A percentile compares a stretch with the other conserved stretches of the same genome.
Evolutionary conservation across 1,140 invertebrate genomes (phyloP).

Genomic region (Trachymyrmex septentrionalis): DNA sequence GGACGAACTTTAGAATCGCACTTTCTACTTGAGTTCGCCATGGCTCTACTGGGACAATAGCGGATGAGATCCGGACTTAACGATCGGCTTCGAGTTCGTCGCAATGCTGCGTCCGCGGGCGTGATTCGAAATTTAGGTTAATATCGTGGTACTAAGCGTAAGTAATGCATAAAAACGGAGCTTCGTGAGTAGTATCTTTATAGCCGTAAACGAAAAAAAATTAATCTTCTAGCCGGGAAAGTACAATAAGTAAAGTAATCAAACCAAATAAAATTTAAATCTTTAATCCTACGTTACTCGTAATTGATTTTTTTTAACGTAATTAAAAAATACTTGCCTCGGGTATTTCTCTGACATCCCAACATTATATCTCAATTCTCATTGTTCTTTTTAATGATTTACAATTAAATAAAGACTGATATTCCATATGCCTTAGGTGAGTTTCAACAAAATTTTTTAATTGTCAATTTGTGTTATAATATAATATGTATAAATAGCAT

Average conservation of each 20-base stretch:
- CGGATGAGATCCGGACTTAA: slow-evolving; percentile 45
- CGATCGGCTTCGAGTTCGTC: slow-evolving; percentile 52
- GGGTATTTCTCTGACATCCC: no score
- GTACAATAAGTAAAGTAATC: neutral
- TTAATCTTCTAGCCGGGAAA: neutral
- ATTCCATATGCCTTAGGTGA: no score
- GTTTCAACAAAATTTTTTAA: no score
- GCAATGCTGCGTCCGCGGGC: slow-evolving; percentile 4
- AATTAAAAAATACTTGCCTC: no score
- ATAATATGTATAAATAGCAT: no score
- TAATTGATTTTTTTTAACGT: no score
- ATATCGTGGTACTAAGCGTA: neutral
- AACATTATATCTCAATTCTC: no score
- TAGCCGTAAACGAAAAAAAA: neutral
- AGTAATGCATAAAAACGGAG: neutral
- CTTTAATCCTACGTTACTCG: neutral
- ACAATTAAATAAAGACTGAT: no score
- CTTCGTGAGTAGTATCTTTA: neutral
- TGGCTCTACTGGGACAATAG: slow-evolving; percentile 49
- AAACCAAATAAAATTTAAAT: neutral
- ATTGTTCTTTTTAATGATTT: no score
- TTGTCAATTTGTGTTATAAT: no score
- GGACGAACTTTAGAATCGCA: slow-evolving; percentile 60
- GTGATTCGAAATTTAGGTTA: slow-evolving; percentile 31
- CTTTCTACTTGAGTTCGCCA: slow-evolving; percentile 41